Evolutionary conservation across 2,113 vertebrate species (phyloP).

Genomic region (Artemisiospiza belli): DNA sequence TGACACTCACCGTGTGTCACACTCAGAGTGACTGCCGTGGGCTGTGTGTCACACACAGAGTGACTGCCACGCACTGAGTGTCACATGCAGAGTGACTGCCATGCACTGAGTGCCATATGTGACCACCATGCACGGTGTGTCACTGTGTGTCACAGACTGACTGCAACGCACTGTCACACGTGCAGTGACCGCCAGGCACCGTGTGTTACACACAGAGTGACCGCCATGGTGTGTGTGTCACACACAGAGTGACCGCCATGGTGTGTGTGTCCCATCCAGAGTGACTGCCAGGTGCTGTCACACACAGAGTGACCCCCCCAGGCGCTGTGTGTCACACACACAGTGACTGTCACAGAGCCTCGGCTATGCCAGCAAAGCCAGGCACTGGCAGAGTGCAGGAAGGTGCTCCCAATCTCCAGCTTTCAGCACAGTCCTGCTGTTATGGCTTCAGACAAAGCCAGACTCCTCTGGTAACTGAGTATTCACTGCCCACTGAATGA

Average conservation of each 20-base stretch:
- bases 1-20: neutral
- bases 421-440: neutral
- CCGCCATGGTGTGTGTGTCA: no score
- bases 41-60: neutral
- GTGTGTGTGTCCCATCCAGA: no score
- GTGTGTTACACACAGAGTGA: no score
- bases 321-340: accelerated
- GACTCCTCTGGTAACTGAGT: neutral
- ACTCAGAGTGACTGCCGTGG: neutral
- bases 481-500: neutral
- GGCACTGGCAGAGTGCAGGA: neutral
- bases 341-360: neutral
- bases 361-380: neutral
- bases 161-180: no score
- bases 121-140: no score
- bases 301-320: accelerated
- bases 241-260: no score
- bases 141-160: no score
- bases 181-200: no score
- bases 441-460: neutral
- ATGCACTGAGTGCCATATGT: accelerated
- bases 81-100: neutral
- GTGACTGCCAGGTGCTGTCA: no score
- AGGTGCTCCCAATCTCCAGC: neutral
- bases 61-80: no score